Percentiles rank a stretch among this genome's conserved stretches.
Conservation (phyloP, 2,113 vertebrate genomes). For the Epinephelus cyanopodus region DNA sequence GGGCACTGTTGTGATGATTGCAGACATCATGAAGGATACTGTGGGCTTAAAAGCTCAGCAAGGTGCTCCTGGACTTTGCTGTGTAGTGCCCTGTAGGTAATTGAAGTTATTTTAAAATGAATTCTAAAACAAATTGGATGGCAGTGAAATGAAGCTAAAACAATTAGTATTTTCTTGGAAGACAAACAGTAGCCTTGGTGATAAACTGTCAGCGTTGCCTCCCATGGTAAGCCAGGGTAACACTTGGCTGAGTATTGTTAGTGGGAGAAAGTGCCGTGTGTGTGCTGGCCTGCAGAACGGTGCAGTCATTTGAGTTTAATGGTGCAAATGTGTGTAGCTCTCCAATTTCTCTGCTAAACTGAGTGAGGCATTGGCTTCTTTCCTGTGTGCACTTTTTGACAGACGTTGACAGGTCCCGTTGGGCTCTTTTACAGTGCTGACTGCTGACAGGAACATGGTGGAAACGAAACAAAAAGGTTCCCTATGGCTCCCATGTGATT, state of each 20-base stretch:
- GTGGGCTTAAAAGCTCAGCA: not conserved
- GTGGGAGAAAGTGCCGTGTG: conserved; percentile 1
- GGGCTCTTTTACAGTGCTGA: conserved; percentile 63
- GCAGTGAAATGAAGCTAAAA: conserved; percentile 13
- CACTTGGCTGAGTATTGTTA: not conserved
- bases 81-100: not conserved
- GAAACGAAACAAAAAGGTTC: conserved; percentile 59
- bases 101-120: conserved; percentile 19
- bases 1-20: not conserved
- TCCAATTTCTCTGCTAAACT: conserved; percentile 51
- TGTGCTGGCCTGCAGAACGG: conserved; percentile 22
- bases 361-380: conserved; percentile 43
- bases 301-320: conserved; percentile 45
- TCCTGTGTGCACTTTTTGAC: conserved; percentile 55
- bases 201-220: not conserved
- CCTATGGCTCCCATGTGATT: conserved; percentile 47
- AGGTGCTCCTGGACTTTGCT: not conserved
- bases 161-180: not conserved
- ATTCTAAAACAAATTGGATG: conserved; percentile 21
- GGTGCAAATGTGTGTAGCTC: conserved; percentile 41
- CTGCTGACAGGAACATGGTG: conserved; percentile 71
- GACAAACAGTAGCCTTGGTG: not conserved
- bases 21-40: conserved; percentile 11
- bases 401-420: conserved; percentile 63
- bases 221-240: not conserved